Base-by-base conservation (phyloP, 2,113 vertebrate species). In the Albula goreensis region DNA sequence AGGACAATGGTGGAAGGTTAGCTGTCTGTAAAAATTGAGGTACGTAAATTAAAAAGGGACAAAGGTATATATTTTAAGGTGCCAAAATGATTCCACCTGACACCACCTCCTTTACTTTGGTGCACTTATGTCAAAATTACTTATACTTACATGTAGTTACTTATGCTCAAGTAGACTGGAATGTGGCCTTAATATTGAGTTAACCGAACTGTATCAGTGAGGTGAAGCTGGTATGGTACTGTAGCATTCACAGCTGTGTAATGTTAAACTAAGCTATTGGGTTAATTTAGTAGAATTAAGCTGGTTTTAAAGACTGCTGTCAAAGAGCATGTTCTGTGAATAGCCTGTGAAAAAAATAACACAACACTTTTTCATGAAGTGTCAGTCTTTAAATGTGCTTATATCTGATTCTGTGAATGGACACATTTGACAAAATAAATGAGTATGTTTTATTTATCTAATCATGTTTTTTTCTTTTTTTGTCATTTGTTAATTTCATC, bases 101-200 rank as follows among this genome's bases (percentile, higher is more conserved):
- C 17, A 49, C 81, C 31, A 70, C 17, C 25, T 12, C 52, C n/a
- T 1, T 83, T 83, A 12, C 60, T 12, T n/a, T 25, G 6, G 51
- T 85, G 15, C 17, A 19, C 5, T 31, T 70, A 25, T 25, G 31
- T 52, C 11, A 48, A 19, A 50, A 80, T 60, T 79, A 9, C n/a
- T 22, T 3, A 82, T 2, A 31, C 60, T 82, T 79, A 48, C 49
- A 17, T 49, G 13, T 50, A 49, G 25, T 48, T 79, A 11, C 41
- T 48, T 50, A 50, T 15, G 13, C 49, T 79, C 41, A 49, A 11
- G 19, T 41, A 51, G 66, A 77, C 0, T 63, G 51, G 53, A 77
- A 70, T 12, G 50, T 49, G 57, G 78, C 85, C 53, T 74, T 86
- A 82, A 86, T 17, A 63, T 51, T 48, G 57, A 7, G 80, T n/a